A percentile compares a stretch with the other conserved stretches of the same genome.
Evolutionary conservation across 2,797 vertebrate genomes (phyloP).

Genomic region (Tokudaia muenninki): DNA sequence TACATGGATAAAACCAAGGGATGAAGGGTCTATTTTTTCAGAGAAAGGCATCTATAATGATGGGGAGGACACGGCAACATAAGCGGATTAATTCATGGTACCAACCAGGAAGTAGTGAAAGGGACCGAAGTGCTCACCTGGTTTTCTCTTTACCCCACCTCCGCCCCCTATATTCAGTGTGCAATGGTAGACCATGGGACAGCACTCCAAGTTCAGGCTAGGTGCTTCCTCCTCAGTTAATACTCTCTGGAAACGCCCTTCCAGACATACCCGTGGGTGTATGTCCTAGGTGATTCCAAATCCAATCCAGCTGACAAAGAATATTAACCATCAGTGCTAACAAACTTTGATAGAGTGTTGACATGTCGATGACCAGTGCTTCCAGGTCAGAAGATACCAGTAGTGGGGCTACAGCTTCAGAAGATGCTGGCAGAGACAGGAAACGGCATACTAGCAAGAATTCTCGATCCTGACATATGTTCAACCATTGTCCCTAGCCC

Average conservation of each 20-base stretch:
- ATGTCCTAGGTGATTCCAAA: background rate
- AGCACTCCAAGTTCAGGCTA: too few species aligned
- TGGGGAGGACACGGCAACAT: background rate
- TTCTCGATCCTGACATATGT: background rate
- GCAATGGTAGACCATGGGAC: background rate
- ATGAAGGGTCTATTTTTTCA: background rate
- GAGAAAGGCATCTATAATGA: background rate
- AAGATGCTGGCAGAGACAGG: background rate
- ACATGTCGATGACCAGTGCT: background rate
- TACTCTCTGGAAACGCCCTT: background rate
- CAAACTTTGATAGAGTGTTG: background rate
- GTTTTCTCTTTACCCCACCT: background rate
- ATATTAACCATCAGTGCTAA: background rate
- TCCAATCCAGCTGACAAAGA: background rate
- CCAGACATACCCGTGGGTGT: background rate
- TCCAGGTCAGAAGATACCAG: background rate
- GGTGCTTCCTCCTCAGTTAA: too few species aligned
- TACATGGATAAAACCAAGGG: background rate
- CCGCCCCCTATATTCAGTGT: background rate
- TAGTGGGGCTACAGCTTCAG: background rate
- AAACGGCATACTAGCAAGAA: background rate
- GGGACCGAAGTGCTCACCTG: accelerated
- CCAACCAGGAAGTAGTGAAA: background rate
- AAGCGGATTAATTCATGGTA: background rate
- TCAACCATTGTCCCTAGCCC: background rate